These are phyloP conservation scores for Nephrotoma flavescens DNA, from an alignment of 2,888 invertebrate species.

Conservation along the genomic window DNA sequence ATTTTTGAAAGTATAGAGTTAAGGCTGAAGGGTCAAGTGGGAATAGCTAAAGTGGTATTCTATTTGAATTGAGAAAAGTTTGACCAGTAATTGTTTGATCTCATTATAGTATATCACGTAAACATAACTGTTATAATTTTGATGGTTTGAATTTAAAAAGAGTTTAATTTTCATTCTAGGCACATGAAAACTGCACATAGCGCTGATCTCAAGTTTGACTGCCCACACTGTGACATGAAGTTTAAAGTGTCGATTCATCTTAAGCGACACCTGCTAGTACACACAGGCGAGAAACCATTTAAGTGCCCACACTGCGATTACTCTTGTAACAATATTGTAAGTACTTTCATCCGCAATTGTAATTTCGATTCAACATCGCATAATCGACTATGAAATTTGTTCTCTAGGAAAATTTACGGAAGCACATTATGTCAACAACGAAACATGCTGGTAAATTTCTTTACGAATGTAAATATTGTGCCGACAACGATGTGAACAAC, in stretches of 20 bases:
- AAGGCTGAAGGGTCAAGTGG: too few relatives aligned
- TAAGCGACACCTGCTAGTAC: constrained; percentile 62
- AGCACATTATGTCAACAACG: constrained; percentile 66
- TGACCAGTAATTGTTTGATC: too few relatives aligned
- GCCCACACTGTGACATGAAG: constrained; percentile 54
- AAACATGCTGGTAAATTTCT: constrained; percentile 64
- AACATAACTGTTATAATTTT: too few relatives aligned
- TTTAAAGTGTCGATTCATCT: constrained; percentile 53
- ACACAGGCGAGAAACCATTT: constrained; percentile 72
- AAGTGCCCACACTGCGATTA: constrained; percentile 70
- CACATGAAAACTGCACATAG: neutral
- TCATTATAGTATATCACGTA: too few relatives aligned
- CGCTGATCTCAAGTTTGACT: constrained; percentile 28
- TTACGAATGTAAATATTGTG: constrained; percentile 62
- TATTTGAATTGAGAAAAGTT: too few relatives aligned
- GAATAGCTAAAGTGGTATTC: too few relatives aligned
- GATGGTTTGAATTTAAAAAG: too few relatives aligned
- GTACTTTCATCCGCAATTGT: constrained; percentile 15
- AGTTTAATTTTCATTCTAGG: neutral
- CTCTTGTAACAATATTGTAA: constrained; percentile 63
- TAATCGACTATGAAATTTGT: neutral
- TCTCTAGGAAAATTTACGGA: constrained; percentile 69
- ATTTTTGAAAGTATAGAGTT: too few relatives aligned
- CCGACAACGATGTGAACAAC: constrained; percentile 5
- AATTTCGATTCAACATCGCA: neutral